Evolutionary conservation across 2,888 invertebrate genomes (phyloP), one percentile per base, ranked within the genome.

Genomic region (Luperina testacea): DNA sequence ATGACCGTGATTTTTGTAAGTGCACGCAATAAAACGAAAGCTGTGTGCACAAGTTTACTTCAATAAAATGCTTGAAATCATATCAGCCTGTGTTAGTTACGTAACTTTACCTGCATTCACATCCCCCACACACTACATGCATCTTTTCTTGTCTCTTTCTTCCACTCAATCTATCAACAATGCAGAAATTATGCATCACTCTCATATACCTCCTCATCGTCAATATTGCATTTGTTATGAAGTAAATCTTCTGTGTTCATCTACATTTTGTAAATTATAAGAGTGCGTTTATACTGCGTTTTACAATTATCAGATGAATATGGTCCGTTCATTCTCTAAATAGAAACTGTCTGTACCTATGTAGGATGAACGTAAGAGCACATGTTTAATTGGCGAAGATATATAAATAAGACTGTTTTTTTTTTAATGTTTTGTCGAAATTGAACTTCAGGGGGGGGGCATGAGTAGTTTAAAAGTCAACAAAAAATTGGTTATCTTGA

Each of bases 291-390:
- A 65, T 15, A 63, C 27, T 69, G 63, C 17, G 27, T 57, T 80
- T 59, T 17, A 70, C 13, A 59, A 61, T 15, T 24, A 59, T 42
- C 42, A n/a, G 64, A 83, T 77, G 38, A 45, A 63, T 32, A 38
- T 4, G 17, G 9, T 11, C 13, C 42, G 42, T 72, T 63, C 61
- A 64, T 84, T 68, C 63, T 80, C 84, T 71, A 74, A 64, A 84
- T 80, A 74, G 15, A 3, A 9, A 17, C 32, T 27, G 20, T 15
- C 57, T 65, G n/a, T n/a, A n/a, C n/a, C n/a, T 53, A 2, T 45
- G 64, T 32, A 32, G 6, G 24, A n/a, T 72, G 15, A 48, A 45
- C 17, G 27, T 32, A 51, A 13, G 8, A 38, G 17, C 32, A n/a
- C 24, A 38, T 63, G 24, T 61, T 32, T 32, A 32, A 1, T 32